Evolutionary conservation across 2,113 vertebrate genomes (phyloP).

Genomic region (Sporophila hypoxantha): DNA sequence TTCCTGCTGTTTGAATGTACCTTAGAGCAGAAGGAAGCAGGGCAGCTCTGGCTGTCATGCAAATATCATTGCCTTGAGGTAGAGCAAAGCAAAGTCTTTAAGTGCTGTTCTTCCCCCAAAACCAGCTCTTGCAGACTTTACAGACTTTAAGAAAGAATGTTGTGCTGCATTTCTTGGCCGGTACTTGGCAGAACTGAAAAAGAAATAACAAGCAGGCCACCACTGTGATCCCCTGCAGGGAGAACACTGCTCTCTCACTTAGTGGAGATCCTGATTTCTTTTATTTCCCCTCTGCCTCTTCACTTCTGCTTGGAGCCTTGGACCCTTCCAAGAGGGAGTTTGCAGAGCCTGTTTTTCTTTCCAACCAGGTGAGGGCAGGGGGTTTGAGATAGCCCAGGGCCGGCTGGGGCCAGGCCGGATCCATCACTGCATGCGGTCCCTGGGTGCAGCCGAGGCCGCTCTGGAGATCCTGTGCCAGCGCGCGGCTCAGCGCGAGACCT

Average conservation of each 20-base stretch:
- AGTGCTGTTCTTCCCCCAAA: neutral
- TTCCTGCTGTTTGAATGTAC: neutral
- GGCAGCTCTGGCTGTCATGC: neutral
- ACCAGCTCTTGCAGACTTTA: neutral
- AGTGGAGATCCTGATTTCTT: neutral
- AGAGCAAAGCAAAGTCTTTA: neutral
- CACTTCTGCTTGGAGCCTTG: neutral
- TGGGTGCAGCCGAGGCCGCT: slow-evolving; percentile 78
- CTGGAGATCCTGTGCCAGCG: slow-evolving; percentile 83
- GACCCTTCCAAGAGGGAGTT: neutral
- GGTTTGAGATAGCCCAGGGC: slow-evolving; percentile 90
- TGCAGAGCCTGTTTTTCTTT: neutral
- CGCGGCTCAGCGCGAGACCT: slow-evolving; percentile 71
- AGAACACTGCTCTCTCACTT: neutral
- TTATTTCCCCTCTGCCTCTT: neutral
- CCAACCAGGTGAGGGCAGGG: slow-evolving; percentile 82
- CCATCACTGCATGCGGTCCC: slow-evolving; percentile 89
- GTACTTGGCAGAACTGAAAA: neutral
- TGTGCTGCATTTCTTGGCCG: neutral
- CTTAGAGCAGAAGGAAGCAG: neutral
- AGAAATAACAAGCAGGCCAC: neutral
- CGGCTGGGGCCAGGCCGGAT: slow-evolving; percentile 86
- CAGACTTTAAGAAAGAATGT: neutral
- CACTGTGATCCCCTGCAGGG: neutral
- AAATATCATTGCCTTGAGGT: neutral